Evolutionary conservation across 2,797 vertebrate genomes (phyloP), one percentile per base, ranked within the genome.

Genomic region (Apogon talboti): DNA sequence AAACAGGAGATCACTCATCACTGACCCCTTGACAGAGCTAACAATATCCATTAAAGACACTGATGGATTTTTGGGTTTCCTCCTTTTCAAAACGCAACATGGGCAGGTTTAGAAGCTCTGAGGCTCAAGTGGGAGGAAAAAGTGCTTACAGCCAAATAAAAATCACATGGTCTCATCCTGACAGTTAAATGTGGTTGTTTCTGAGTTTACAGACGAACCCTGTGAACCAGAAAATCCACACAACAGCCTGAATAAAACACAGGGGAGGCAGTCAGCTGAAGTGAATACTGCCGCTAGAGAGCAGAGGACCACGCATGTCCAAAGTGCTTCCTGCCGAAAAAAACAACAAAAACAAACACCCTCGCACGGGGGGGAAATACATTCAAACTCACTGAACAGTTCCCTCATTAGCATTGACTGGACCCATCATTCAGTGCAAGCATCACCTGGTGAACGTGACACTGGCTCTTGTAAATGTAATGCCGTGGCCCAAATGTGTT

Each of bases 271-370:
- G 57, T 53, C 55, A 9, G 71, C 30, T 64, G 61, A 40, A 38
- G 53, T 28, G 68, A 76, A 89, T 68, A 61, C 84, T 87, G 82
- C 79, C 59, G 70, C 57, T 2, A 47, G 21, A 57, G 24, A 28
- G 70, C 59, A 62, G 58, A 70, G 64, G 71, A 78, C 60, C 19
- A 14, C 6, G 46, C 18, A 8, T 46, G 77, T 79, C 81, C 64
- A 80, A 88, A 87, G 87, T 83, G 81, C 90, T 86, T 85, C 71
- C 81, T 83, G 66, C 47, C 38, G 42, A 73, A 53, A 28, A 12
- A 35, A 35, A 35, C 1, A 35, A 35, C 2, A 55, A 55, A 35
- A 9, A 35, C 7, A 35, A 35, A 35, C 33, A 54, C 47, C 47
- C 65, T 37, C 15, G 28, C 28, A 3, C 1, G 33, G 45, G 33